Percentiles rank a stretch among this genome's conserved stretches.
Evolutionary conservation across 1,140 invertebrate genomes (phyloP).

Genomic region (Lordiphosa clarofinis): DNA sequence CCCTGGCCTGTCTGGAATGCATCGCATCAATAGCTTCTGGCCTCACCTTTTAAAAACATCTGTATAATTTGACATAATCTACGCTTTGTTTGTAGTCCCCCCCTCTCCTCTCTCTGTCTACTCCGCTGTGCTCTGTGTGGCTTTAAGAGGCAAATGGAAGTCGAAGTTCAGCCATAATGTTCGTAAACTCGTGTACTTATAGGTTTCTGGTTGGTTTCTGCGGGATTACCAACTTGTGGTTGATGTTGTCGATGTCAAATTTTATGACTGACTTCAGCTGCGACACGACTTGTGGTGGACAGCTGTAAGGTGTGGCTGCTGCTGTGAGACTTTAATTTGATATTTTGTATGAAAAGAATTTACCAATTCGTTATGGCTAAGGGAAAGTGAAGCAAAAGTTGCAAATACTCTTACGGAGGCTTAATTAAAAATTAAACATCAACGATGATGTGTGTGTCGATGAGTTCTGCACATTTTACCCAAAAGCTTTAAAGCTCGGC

Average conservation of each 20-base stretch:
- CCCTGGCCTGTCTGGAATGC: not conserved
- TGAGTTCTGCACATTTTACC: no score
- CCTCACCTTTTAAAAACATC: conserved; percentile 56
- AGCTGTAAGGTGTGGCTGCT: conserved; percentile 38
- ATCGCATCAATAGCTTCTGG: not conserved
- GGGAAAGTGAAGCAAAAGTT: no score
- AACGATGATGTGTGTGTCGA: no score
- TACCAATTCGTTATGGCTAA: no score
- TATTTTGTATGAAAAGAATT: no score
- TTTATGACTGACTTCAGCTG: conserved; percentile 42
- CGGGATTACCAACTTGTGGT: conserved; percentile 28
- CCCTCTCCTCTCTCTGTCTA: no score
- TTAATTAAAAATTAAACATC: no score
- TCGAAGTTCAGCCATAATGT: conserved; percentile 5
- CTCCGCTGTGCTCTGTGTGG: conserved; percentile 5
- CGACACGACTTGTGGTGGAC: conserved; percentile 30
- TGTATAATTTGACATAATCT: conserved; percentile 75
- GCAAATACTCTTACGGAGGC: no score
- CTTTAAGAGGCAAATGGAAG: conserved; percentile 46
- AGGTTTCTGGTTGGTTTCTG: conserved; percentile 10
- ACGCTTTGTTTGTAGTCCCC: conserved; percentile 49
- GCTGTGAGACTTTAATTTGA: not conserved
- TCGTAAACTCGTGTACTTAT: no score
- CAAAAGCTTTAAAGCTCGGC: no score
- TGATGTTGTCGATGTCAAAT: conserved; percentile 27